phyloP scores from a whole-genome alignment of 35 echinoderm and acorn worm species.

The Anneissia japonica region DNA sequence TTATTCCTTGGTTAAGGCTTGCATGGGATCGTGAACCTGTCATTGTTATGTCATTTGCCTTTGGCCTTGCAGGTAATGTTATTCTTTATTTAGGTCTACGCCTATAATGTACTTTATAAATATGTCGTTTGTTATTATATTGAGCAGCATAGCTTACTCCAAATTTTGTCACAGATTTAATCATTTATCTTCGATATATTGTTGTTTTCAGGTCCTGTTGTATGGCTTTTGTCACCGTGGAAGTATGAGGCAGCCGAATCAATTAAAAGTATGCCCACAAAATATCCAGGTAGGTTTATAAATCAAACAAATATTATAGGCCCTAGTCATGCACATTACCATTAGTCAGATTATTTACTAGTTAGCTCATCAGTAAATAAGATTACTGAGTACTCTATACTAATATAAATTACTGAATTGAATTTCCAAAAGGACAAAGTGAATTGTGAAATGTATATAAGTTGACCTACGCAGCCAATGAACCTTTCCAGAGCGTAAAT shows the following conservation, averaged over 20 bases:
- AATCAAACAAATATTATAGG: too few relatives aligned
- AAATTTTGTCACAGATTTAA: too few relatives aligned
- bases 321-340: too few relatives aligned
- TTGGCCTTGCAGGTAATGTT: conserved; percentile 30
- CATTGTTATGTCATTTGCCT: conserved; percentile 32
- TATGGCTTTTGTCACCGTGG: neutral
- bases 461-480: too few relatives aligned
- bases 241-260: neutral
- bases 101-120: neutral
- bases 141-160: neutral
- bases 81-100: neutral
- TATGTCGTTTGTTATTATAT: neutral
- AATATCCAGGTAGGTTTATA: neutral
- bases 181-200: too few relatives aligned
- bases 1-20: conserved; percentile 49
- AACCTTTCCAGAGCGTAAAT: too few relatives aligned
- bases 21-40: conserved; percentile 73
- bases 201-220: neutral
- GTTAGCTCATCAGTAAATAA: too few relatives aligned
- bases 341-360: too few relatives aligned
- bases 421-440: too few relatives aligned
- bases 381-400: too few relatives aligned
- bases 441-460: too few relatives aligned
- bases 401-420: too few relatives aligned
- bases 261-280: neutral